A percentile compares a stretch with the other conserved stretches of the same genome.
Conservation (phyloP, 2,888 invertebrate genomes). For the Sarcophaga carnaria region DNA sequence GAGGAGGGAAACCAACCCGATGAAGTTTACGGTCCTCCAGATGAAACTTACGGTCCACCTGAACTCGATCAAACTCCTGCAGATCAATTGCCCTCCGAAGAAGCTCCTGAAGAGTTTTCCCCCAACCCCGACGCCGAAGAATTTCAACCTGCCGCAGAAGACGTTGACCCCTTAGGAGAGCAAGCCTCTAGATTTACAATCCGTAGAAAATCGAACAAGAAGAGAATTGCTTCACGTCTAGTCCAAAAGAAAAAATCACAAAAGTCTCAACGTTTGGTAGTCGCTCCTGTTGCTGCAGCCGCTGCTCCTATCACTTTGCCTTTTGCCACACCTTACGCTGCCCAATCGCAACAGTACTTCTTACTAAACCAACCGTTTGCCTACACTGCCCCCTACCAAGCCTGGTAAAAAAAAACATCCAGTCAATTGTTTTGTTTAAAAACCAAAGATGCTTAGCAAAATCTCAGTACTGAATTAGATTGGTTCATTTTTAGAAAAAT, state of each 20-base stretch:
- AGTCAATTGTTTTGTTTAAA: neutral
- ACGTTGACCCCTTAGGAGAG: neutral
- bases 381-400: slow-evolving; percentile 71
- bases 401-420: slow-evolving; percentile 71
- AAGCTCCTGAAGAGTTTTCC: slow-evolving; percentile 69
- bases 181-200: slow-evolving; percentile 45
- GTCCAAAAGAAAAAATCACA: slow-evolving; percentile 49
- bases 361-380: slow-evolving; percentile 74
- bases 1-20: slow-evolving; percentile 71
- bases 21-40: slow-evolving; percentile 77
- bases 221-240: slow-evolving; percentile 47
- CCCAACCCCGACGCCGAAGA: slow-evolving; percentile 73
- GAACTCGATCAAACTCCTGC: slow-evolving; percentile 58
- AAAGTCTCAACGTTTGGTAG: slow-evolving; percentile 61
- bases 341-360: slow-evolving; percentile 72
- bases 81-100: slow-evolving; percentile 69
- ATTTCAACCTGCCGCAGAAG: slow-evolving; percentile 64
- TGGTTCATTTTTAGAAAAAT: neutral
- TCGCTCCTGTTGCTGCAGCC: slow-evolving; percentile 33
- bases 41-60: slow-evolving; percentile 73
- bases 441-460: slow-evolving; percentile 23
- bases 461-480: slow-evolving; percentile 30
- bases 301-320: slow-evolving; percentile 44
- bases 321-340: slow-evolving; percentile 57
- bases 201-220: slow-evolving; percentile 40